These are phyloP conservation scores for Hymenochirus boettgeri DNA, from an alignment of 2,113 vertebrate species.

Conservation along the genomic window DNA sequence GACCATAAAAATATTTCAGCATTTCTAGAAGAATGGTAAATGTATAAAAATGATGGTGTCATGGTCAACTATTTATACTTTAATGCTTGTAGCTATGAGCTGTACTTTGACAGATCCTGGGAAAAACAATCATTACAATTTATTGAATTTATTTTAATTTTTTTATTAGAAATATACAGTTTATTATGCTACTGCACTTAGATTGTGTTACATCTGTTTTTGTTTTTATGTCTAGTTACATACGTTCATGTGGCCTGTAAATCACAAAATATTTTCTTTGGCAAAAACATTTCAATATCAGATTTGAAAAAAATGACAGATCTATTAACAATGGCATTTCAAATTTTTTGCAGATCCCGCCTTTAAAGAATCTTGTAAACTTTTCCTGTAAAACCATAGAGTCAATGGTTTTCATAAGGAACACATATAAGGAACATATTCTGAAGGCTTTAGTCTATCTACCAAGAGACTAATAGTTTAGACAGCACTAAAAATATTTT, in stretches of 20 bases:
- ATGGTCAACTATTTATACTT: not conserved
- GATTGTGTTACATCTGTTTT: not conserved
- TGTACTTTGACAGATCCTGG: not conserved
- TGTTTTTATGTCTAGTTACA: not conserved
- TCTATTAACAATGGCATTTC: conserved; percentile 2
- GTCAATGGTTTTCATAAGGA: conserved; percentile 12
- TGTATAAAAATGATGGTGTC: not conserved
- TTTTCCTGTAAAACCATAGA: not conserved
- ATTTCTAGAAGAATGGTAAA: too few species aligned
- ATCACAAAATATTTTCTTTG: not conserved
- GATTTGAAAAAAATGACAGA: not conserved
- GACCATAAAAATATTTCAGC: too few species aligned
- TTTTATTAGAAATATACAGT: not conserved
- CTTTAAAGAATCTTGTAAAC: conserved; percentile 11
- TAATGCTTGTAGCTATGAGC: not conserved
- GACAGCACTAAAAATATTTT: not conserved
- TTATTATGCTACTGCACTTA: not conserved
- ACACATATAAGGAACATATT: not conserved
- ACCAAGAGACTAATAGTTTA: conserved; percentile 17
- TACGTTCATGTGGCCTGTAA: not conserved
- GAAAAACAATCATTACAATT: not conserved
- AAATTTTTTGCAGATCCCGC: not conserved
- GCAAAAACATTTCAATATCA: not conserved
- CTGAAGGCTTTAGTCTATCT: not conserved
- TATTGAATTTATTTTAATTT: not conserved